Evolutionary conservation across 2,797 vertebrate genomes (phyloP).

Genomic region (Nothura maculosa): DNA sequence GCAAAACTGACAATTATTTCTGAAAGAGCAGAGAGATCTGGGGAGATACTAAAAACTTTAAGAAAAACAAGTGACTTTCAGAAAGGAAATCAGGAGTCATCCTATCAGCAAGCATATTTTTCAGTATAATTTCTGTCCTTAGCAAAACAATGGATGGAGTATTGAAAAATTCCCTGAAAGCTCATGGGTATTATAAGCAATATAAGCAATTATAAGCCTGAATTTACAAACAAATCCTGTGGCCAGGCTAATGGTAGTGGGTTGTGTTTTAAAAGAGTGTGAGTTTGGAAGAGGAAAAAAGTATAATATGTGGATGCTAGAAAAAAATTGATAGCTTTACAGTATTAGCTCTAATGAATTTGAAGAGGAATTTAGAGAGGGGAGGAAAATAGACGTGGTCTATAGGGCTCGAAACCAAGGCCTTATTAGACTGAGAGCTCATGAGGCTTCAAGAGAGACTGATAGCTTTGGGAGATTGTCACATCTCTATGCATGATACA

Average conservation of each 20-base stretch:
- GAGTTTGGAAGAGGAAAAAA: not conserved
- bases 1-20: not conserved
- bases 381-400: not conserved
- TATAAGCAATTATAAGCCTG: not conserved
- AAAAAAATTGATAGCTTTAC: not conserved
- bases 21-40: not conserved
- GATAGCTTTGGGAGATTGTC: not conserved
- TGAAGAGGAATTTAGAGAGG: not conserved
- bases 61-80: not conserved
- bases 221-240: not conserved
- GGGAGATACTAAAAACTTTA: not conserved
- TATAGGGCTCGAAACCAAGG: not conserved
- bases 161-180: not conserved
- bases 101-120: not conserved
- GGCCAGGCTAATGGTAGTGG: not conserved
- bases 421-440: not conserved
- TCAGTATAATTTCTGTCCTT: not conserved
- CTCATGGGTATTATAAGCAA: not conserved
- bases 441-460: not conserved
- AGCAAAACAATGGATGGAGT: not conserved
- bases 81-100: not conserved
- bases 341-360: not conserved
- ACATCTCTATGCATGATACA: not conserved
- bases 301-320: not conserved
- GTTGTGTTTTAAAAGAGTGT: not conserved